phyloP scores from a whole-genome alignment of 2,888 invertebrate genomes.

The Amorpha juglandis region DNA sequence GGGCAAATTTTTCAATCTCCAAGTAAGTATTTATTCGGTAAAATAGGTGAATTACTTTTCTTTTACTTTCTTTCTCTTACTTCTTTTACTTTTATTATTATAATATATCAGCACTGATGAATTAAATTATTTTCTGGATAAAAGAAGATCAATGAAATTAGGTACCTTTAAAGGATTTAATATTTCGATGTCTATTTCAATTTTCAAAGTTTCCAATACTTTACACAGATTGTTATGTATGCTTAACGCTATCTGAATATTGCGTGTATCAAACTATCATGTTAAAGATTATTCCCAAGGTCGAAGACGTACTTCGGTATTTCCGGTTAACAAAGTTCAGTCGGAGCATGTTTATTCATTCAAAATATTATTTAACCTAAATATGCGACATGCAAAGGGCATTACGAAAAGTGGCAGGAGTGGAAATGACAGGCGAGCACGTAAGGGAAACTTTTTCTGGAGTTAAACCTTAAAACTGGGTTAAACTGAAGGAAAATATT shows the following conservation, averaged over 20 bases:
- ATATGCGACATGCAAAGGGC: slow-evolving; percentile 47
- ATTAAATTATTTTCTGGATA: too few relatives aligned
- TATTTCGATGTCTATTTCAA: background rate
- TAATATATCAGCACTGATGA: too few relatives aligned
- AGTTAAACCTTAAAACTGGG: too few relatives aligned
- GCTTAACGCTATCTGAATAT: background rate
- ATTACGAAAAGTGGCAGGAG: slow-evolving; percentile 35
- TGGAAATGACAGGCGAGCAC: slow-evolving; percentile 49
- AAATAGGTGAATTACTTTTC: too few relatives aligned
- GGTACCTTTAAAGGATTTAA: too few relatives aligned
- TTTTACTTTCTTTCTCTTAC: too few relatives aligned
- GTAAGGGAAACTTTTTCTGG: slow-evolving; percentile 41
- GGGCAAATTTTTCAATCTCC: too few relatives aligned
- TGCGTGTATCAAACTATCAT: slow-evolving; percentile 23
- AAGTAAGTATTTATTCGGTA: too few relatives aligned
- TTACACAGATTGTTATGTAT: background rate
- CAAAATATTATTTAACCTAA: slow-evolving; percentile 34
- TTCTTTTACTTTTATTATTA: too few relatives aligned
- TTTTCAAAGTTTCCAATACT: background rate
- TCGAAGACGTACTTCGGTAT: slow-evolving; percentile 7
- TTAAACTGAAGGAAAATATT: too few relatives aligned
- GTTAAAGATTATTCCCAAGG: slow-evolving; percentile 17
- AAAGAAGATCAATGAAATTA: too few relatives aligned
- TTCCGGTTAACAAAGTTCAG: slow-evolving; percentile 23
- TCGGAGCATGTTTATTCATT: slow-evolving; percentile 30